phyloP scores from a whole-genome alignment of 2,888 invertebrate genomes.

The Apamea crenata region DNA sequence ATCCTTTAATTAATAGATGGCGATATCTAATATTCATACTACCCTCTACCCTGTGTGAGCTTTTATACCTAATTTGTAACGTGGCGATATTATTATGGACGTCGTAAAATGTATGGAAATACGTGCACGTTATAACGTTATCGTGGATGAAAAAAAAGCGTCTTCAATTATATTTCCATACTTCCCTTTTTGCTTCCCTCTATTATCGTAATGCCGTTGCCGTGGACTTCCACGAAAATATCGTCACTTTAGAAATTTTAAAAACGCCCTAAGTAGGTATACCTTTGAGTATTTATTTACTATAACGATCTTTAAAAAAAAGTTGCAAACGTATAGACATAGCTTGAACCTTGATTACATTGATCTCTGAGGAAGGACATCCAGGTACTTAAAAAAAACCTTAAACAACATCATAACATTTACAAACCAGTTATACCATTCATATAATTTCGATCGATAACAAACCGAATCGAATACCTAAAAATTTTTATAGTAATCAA shows the following conservation, averaged over 20 bases:
- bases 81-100: neutral
- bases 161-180: neutral
- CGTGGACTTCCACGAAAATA: neutral
- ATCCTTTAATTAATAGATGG: neutral
- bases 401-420: neutral
- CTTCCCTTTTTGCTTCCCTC: neutral
- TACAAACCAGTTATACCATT: neutral
- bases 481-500: neutral
- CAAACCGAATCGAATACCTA: neutral
- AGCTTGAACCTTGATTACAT: neutral
- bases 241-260: neutral
- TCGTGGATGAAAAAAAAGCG: neutral
- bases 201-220: neutral
- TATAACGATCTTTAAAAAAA: neutral
- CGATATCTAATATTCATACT: neutral
- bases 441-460: slow-evolving; percentile 3
- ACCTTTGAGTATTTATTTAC: neutral
- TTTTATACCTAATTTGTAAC: neutral
- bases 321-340: neutral
- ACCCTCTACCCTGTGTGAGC: neutral
- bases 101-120: neutral
- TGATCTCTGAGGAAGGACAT: neutral
- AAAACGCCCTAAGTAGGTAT: neutral
- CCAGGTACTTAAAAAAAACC: neutral
- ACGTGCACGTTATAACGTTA: neutral